Conservation (phyloP, 2,797 vertebrate genomes). For the Denticeps clupeoides region DNA sequence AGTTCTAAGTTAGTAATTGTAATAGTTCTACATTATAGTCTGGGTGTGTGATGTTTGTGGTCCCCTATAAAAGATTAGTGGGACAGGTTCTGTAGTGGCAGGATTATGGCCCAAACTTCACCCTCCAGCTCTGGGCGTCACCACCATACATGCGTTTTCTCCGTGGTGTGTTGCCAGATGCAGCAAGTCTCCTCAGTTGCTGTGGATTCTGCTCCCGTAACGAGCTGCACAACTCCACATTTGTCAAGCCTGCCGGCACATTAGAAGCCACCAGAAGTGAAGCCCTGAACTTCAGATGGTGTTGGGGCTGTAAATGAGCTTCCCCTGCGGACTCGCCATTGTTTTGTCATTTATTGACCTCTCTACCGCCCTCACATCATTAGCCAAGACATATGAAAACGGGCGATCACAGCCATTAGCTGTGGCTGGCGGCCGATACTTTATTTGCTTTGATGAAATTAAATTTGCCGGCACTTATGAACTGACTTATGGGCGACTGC, state of each 20-base stretch:
- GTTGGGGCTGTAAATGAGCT: constrained; percentile 13
- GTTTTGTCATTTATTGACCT: constrained; percentile 33
- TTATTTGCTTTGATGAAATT: constrained; percentile 27
- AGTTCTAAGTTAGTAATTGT: not conserved
- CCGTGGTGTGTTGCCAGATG: too few relatives aligned
- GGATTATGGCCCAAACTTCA: too few relatives aligned
- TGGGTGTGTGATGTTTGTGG: not conserved
- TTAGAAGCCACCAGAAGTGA: constrained; percentile 9
- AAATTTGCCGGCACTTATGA: constrained; percentile 14
- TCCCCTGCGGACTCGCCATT: constrained; percentile 17
- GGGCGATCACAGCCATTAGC: constrained; percentile 8
- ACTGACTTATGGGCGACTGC: constrained; percentile 12
- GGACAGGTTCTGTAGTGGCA: constrained; percentile 2
- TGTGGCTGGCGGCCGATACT: constrained; percentile 5
- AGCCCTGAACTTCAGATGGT: constrained; percentile 11
- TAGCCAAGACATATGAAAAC: constrained; percentile 22
- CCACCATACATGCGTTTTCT: too few relatives aligned
- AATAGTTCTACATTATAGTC: not conserved
- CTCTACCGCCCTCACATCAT: constrained; percentile 22
- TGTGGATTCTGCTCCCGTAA: not conserved
- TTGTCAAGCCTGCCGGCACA: not conserved
- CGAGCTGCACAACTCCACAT: not conserved
- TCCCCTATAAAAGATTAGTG: too few relatives aligned
- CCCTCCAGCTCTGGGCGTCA: too few relatives aligned
- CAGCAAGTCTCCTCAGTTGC: too few relatives aligned